Percentiles rank a stretch among this genome's conserved stretches.
phyloP scores from a whole-genome alignment of 1,140 invertebrate genomes.

The Stenopsyche tienmushanensis region DNA sequence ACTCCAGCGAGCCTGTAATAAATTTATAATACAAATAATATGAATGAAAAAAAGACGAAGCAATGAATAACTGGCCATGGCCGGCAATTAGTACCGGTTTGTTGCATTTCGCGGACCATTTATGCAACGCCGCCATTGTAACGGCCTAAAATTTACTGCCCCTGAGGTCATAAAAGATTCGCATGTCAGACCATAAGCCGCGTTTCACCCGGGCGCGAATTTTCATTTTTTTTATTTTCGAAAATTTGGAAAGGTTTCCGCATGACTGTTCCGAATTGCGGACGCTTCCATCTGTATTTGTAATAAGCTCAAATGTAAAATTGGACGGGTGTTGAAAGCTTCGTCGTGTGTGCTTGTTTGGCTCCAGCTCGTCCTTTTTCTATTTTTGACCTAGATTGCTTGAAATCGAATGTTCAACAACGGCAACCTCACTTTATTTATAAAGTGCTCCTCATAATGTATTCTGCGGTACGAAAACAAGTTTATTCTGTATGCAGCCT shows the following conservation, averaged over 20 bases:
- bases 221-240: not conserved
- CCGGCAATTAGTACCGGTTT: constrained; percentile 14
- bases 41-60: not conserved
- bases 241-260: not conserved
- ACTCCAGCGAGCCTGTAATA: not conserved
- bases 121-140: not conserved
- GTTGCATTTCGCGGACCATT: constrained; percentile 17
- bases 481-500: too few relatives aligned
- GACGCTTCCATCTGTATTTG: not conserved
- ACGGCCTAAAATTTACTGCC: not conserved
- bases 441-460: too few relatives aligned
- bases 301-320: not conserved
- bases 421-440: not conserved
- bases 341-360: not conserved
- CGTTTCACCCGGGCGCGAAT: not conserved
- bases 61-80: not conserved
- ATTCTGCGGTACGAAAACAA: too few relatives aligned
- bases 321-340: not conserved
- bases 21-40: not conserved
- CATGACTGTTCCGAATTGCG: not conserved
- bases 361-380: not conserved
- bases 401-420: not conserved
- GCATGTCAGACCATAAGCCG: not conserved
- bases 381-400: not conserved
- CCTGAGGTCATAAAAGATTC: not conserved